A percentile compares a stretch with the other conserved stretches of the same genome.
Conservation (phyloP, 2,888 invertebrate genomes). For the Eupithecia exiguata region DNA sequence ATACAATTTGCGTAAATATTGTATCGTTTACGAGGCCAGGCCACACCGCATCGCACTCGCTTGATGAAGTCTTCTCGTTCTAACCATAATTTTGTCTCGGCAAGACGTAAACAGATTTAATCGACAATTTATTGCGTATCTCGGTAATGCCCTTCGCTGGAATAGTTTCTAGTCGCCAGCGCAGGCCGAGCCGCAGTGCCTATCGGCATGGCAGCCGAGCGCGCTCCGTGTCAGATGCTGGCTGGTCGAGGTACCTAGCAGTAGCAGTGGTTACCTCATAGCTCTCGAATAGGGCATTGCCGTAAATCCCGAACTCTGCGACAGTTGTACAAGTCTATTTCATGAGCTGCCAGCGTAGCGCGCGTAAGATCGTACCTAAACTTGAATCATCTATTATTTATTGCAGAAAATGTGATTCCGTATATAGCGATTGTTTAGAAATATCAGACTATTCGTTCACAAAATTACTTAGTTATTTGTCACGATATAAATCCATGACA, state of each 20-base stretch:
- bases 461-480: slow-evolving; percentile 32
- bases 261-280: slow-evolving; percentile 31
- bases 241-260: neutral
- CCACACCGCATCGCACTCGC: slow-evolving; percentile 35
- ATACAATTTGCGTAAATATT: slow-evolving; percentile 71
- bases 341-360: slow-evolving; percentile 27
- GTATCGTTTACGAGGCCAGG: slow-evolving; percentile 45
- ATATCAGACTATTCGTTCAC: slow-evolving; percentile 17
- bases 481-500: slow-evolving; percentile 29
- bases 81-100: slow-evolving; percentile 56
- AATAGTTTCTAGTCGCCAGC: slow-evolving; percentile 31
- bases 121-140: slow-evolving; percentile 61
- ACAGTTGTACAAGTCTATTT: slow-evolving; percentile 40
- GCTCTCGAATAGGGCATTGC: slow-evolving; percentile 28
- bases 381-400: slow-evolving; percentile 28
- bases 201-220: slow-evolving; percentile 10
- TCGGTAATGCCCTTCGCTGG: slow-evolving; percentile 57
- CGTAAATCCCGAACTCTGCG: slow-evolving; percentile 40
- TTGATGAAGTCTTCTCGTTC: slow-evolving; percentile 49
- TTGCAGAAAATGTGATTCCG: slow-evolving; percentile 23
- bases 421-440: slow-evolving; percentile 22
- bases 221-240: neutral
- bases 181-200: neutral
- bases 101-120: slow-evolving; percentile 59
- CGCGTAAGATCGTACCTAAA: slow-evolving; percentile 36